Percentiles rank a stretch among this genome's conserved stretches.
Conservation (phyloP, 2,113 vertebrate species). For the Prunella fulvescens region DNA sequence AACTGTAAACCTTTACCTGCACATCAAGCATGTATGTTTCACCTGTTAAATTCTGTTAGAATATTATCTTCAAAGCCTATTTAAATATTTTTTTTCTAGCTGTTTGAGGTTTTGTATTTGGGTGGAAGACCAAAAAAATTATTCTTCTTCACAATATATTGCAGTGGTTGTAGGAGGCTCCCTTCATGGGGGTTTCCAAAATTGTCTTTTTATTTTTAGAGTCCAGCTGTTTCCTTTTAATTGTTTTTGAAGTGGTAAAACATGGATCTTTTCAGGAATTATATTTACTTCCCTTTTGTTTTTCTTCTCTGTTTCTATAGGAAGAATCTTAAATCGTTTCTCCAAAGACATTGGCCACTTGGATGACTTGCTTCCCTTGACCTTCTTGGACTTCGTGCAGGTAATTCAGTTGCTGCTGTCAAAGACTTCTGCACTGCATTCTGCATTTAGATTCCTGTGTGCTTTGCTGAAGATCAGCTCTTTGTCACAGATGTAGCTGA, state of each 20-base stretch:
- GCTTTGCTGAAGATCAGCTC: constrained; percentile 73
- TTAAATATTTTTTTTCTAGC: background rate
- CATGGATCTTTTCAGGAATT: background rate
- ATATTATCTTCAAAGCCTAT: background rate
- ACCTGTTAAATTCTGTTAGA: background rate
- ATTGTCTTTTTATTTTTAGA: background rate
- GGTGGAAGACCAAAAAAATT: background rate
- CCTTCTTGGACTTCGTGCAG: constrained; percentile 90
- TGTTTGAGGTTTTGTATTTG: background rate
- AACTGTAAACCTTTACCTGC: background rate
- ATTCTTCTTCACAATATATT: background rate
- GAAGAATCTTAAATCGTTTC: constrained; percentile 93
- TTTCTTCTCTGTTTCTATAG: constrained; percentile 68
- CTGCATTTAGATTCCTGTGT: constrained; percentile 31
- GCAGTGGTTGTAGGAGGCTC: background rate
- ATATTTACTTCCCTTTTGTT: background rate
- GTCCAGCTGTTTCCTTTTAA: background rate
- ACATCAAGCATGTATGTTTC: background rate
- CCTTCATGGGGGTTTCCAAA: background rate
- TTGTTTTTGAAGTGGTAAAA: constrained; percentile 21
- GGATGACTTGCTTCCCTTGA: constrained; percentile 89
- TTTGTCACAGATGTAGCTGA: constrained; percentile 77
- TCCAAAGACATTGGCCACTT: constrained; percentile 93
- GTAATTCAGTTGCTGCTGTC: constrained; percentile 74
- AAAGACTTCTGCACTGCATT: background rate